Evolutionary conservation across 2,888 invertebrate species (phyloP).

Genomic region (Clostera curtula): DNA sequence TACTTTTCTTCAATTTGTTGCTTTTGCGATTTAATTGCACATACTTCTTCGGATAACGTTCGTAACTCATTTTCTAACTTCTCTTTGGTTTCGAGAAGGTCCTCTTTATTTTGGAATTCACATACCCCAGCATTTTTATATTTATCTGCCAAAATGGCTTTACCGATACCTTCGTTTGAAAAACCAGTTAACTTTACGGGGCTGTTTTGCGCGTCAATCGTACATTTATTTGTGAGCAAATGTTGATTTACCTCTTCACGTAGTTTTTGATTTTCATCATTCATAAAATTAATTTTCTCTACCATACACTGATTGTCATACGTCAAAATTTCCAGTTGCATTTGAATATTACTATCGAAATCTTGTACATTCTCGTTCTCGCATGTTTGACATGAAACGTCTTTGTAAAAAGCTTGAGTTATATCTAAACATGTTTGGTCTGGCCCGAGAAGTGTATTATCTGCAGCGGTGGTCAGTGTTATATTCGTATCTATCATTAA

Average conservation of each 20-base stretch:
- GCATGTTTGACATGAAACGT: constrained; percentile 39
- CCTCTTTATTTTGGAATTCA: constrained; percentile 22
- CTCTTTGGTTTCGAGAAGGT: constrained; percentile 15
- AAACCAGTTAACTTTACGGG: constrained; percentile 24
- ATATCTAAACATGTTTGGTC: constrained; percentile 55
- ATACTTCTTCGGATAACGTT: constrained; percentile 28
- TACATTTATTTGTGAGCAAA: constrained; percentile 12
- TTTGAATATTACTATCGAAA: constrained; percentile 21
- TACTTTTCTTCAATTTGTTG: constrained; percentile 40
- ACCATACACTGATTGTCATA: constrained; percentile 26
- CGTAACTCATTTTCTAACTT: constrained; percentile 26
- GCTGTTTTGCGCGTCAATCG: constrained; percentile 28
- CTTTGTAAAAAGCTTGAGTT: constrained; percentile 41
- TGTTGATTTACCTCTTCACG: constrained; percentile 28
- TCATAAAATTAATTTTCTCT: constrained; percentile 30
- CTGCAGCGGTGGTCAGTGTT: constrained; percentile 45
- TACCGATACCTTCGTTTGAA: constrained; percentile 3
- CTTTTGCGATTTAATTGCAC: constrained; percentile 31
- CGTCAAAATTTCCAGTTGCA: constrained; percentile 26
- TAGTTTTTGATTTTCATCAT: constrained; percentile 39
- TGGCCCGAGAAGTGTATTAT: constrained; percentile 46
- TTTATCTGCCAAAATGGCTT: background rate
- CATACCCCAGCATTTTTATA: constrained; percentile 9
- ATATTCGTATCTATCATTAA: constrained; percentile 64
- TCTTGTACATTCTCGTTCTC: constrained; percentile 27